Percentiles rank a stretch among this genome's conserved stretches.
phyloP scores from a whole-genome alignment of 2,797 vertebrate species.

The Typhlichthys eigenmanni region DNA sequence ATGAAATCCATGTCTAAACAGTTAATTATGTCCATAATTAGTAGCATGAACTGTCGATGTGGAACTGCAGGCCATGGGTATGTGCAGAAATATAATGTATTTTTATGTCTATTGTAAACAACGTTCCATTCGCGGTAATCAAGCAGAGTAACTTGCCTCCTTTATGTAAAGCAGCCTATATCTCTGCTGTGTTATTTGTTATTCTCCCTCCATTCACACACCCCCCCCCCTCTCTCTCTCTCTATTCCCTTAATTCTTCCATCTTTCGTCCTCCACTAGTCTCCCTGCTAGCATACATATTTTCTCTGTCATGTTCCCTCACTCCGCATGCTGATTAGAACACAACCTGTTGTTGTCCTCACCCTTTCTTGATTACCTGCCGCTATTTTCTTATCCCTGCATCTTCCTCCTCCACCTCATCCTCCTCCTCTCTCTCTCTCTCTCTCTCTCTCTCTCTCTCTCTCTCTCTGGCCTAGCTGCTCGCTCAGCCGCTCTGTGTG shows the following conservation, averaged over 20 bases:
- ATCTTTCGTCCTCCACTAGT: not conserved
- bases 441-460: conserved; percentile 17
- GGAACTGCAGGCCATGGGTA: conserved; percentile 15
- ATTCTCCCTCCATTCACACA: not conserved
- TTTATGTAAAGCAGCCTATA: conserved; percentile 63
- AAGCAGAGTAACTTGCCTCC: conserved; percentile 52
- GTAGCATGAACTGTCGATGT: conserved; percentile 42
- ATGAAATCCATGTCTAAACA: conserved; percentile 24
- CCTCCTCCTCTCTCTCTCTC: conserved; percentile 24
- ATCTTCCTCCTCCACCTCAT: conserved; percentile 45
- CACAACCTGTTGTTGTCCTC: conserved; percentile 72
- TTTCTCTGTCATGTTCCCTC: conserved; percentile 7
- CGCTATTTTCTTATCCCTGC: conserved; percentile 61
- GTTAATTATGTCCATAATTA: conserved; percentile 59
- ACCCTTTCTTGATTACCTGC: conserved; percentile 72
- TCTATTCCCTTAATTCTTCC: not conserved
- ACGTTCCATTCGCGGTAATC: conserved; percentile 58
- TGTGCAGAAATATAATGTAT: conserved; percentile 48
- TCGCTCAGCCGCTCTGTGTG: conserved; percentile 52
- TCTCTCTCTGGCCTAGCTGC: conserved; percentile 64
- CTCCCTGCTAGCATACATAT: not conserved
- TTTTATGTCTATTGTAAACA: conserved; percentile 36
- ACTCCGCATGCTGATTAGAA: conserved; percentile 63
- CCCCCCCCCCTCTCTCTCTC: not conserved
- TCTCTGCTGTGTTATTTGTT: conserved; percentile 37